Conservation (phyloP, 2,888 invertebrate species). For the Linyphia triangularis region DNA sequence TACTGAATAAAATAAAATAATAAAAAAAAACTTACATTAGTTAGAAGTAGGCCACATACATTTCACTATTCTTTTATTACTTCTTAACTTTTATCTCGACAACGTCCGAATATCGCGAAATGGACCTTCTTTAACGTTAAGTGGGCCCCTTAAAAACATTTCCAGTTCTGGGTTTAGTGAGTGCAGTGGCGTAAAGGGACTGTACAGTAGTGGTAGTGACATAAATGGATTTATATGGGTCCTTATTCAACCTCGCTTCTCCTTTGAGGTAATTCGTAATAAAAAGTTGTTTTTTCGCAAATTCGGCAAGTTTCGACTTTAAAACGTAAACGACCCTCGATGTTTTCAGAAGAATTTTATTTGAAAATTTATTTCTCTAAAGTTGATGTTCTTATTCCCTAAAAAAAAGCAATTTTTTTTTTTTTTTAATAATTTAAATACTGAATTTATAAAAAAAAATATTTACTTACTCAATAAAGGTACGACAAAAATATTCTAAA, state of each 20-base stretch:
- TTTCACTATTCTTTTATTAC: slow-evolving; percentile 61
- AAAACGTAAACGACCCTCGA: background rate
- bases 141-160: slow-evolving; percentile 41
- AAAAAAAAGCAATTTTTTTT: no score
- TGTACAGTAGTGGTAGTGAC: background rate
- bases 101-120: slow-evolving; percentile 24
- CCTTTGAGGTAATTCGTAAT: background rate
- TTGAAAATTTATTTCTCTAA: background rate
- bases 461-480: no score
- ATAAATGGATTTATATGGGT: background rate
- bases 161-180: slow-evolving; percentile 21
- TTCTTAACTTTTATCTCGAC: slow-evolving; percentile 46
- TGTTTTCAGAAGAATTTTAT: background rate
- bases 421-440: no score
- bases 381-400: no score
- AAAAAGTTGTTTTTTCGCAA: background rate
- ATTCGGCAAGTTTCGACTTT: background rate
- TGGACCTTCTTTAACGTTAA: slow-evolving; percentile 46
- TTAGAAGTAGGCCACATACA: slow-evolving; percentile 62
- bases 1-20: slow-evolving; percentile 49
- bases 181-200: background rate
- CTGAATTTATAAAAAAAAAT: no score
- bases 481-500: no score
- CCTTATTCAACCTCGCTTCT: background rate
- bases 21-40: slow-evolving; percentile 46